Evolutionary conservation across 2,113 vertebrate genomes (phyloP).

Genomic region (Gopherus evgoodei): DNA sequence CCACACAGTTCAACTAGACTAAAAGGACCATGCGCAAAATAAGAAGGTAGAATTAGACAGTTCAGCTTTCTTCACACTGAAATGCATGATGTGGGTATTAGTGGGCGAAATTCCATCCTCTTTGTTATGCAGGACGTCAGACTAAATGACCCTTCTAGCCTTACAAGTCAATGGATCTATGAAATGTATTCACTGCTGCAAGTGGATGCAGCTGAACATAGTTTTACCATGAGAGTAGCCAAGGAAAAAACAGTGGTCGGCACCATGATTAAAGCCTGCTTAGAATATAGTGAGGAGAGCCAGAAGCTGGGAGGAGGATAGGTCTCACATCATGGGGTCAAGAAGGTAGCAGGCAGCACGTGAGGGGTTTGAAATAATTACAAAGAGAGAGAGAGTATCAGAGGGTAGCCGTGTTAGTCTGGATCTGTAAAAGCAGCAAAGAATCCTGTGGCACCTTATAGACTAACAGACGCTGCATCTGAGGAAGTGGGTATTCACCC

Average conservation of each 20-base stretch:
- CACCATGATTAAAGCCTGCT: not conserved
- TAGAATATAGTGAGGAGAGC: not conserved
- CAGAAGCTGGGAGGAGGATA: not conserved
- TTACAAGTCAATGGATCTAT: not conserved
- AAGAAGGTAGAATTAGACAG: not conserved
- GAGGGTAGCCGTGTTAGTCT: too few relatives aligned
- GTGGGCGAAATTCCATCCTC: not conserved
- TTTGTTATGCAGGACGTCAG: not conserved
- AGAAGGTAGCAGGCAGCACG: not conserved
- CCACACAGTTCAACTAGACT: not conserved
- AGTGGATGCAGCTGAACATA: not conserved
- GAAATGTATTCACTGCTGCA: accelerated
- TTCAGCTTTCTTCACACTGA: not conserved
- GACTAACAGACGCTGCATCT: too few relatives aligned
- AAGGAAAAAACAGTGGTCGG: not conserved
- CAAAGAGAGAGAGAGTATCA: not conserved
- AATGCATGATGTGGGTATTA: not conserved
- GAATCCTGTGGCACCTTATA: too few relatives aligned
- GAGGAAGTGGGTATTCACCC: too few relatives aligned
- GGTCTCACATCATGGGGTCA: not conserved
- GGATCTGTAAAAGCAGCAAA: too few relatives aligned
- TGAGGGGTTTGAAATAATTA: not conserved
- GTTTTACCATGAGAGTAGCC: not conserved
- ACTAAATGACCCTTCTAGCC: not conserved
- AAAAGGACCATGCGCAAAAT: not conserved